Evolutionary conservation across 2,797 vertebrate species (phyloP).

Genomic region (Sorex maritimensis): DNA sequence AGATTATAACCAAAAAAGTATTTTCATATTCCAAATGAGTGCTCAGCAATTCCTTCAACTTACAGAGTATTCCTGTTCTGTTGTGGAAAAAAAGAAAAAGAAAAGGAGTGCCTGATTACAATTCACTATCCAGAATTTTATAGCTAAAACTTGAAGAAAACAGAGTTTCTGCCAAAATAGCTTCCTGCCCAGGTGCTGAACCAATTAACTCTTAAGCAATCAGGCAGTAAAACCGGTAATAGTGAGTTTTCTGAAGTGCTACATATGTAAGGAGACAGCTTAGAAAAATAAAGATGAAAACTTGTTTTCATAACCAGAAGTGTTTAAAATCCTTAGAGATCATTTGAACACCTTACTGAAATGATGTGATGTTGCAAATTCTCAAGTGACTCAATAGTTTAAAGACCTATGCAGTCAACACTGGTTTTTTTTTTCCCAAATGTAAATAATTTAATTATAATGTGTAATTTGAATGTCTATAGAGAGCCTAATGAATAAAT

Average conservation of each 20-base stretch:
- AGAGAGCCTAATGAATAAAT: constrained; percentile 49
- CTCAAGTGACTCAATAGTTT: constrained; percentile 84
- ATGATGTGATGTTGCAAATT: constrained; percentile 88
- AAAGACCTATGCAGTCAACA: constrained; percentile 85
- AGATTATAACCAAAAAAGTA: constrained; percentile 75
- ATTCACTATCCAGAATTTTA: constrained; percentile 92
- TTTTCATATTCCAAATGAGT: constrained; percentile 85
- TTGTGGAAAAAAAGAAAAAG: constrained; percentile 82
- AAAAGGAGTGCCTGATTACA: constrained; percentile 90
- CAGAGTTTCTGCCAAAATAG: constrained; percentile 91
- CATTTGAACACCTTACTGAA: constrained; percentile 87
- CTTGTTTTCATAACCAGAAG: constrained; percentile 91
- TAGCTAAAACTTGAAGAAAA: constrained; percentile 91
- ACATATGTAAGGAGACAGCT: constrained; percentile 91
- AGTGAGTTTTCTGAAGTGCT: constrained; percentile 90
- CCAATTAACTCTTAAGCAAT: constrained; percentile 92
- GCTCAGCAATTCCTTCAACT: constrained; percentile 83
- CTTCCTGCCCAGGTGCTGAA: constrained; percentile 94
- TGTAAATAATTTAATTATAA: constrained; percentile 80
- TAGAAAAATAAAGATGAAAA: constrained; percentile 91
- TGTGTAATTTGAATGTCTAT: constrained; percentile 27
- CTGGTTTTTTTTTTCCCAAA: constrained; percentile 81
- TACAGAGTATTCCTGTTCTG: constrained; percentile 85
- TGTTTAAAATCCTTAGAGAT: constrained; percentile 91
- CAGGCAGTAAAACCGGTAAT: constrained; percentile 90